phyloP scores from a whole-genome alignment of 2,797 vertebrate genomes.

The Trichosurus vulpecula region DNA sequence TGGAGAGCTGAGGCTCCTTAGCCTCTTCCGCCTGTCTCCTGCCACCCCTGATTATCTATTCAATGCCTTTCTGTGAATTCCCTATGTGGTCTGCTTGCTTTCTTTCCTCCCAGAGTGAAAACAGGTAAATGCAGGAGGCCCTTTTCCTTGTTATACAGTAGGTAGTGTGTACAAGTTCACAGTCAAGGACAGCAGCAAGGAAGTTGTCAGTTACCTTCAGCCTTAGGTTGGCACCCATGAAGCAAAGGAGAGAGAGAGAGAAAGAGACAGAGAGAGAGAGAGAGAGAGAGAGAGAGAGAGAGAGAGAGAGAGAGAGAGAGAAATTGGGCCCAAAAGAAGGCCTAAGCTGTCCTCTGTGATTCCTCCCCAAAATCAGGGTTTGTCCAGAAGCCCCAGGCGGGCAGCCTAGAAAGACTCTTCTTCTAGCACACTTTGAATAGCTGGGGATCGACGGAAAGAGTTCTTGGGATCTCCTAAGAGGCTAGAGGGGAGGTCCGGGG shows the following conservation, averaged over 20 bases:
- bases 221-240: background rate
- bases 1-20: background rate
- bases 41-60: background rate
- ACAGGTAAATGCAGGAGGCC: background rate
- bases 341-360: background rate
- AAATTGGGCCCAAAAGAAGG: background rate
- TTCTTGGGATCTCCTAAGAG: background rate
- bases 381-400: background rate
- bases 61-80: background rate
- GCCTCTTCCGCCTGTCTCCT: background rate
- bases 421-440: background rate
- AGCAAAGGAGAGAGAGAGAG: background rate
- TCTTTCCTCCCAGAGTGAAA: background rate
- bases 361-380: background rate
- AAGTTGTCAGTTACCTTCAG: background rate
- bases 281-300: too few species aligned
- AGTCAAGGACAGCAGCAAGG: background rate
- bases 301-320: too few species aligned
- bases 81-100: background rate
- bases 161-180: background rate
- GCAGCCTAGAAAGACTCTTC: background rate
- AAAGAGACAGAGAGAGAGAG: too few species aligned
- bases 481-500: background rate
- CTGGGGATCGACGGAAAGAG: background rate
- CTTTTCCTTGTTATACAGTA: background rate